A percentile compares a stretch with the other conserved stretches of the same genome.
These are phyloP conservation scores for Tyria jacobaeae DNA, from an alignment of 2,888 invertebrate genomes.

Conservation along the genomic window DNA sequence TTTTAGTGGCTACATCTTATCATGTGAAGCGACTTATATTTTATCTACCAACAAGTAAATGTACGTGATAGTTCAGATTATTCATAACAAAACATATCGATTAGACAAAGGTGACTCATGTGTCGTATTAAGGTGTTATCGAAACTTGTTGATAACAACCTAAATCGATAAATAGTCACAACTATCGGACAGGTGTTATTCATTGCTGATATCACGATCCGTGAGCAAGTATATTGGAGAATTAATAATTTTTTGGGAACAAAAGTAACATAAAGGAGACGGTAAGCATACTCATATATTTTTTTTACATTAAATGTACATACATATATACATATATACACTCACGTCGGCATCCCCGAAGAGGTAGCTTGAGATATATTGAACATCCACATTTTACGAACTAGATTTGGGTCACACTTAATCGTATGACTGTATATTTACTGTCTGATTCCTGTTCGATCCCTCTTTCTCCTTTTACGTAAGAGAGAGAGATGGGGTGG, in stretches of 20 bases:
- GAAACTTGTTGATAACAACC: slow-evolving; percentile 35
- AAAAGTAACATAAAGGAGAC: slow-evolving; percentile 17
- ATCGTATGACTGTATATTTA: no score
- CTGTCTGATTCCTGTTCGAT: no score
- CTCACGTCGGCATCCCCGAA: no score
- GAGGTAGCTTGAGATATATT: no score
- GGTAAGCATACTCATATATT: slow-evolving; percentile 25
- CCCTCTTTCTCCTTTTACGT: no score
- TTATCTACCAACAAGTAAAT: not conserved
- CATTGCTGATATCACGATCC: slow-evolving; percentile 33
- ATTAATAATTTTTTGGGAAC: slow-evolving; percentile 32
- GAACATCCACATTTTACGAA: no score
- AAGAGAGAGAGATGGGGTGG: no score
- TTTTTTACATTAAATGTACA: no score
- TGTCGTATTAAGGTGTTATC: slow-evolving; percentile 40
- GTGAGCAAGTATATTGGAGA: slow-evolving; percentile 32
- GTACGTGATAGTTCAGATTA: slow-evolving; percentile 5
- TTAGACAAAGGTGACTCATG: slow-evolving; percentile 42
- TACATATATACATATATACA: no score
- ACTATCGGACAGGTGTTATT: slow-evolving; percentile 47
- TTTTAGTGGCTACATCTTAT: no score
- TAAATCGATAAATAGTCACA: slow-evolving; percentile 54
- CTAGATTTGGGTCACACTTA: no score
- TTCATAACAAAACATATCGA: slow-evolving; percentile 14
- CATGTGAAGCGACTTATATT: not conserved